Base-by-base conservation (phyloP, 2,888 invertebrate species). In the Hetaerina titia region DNA sequence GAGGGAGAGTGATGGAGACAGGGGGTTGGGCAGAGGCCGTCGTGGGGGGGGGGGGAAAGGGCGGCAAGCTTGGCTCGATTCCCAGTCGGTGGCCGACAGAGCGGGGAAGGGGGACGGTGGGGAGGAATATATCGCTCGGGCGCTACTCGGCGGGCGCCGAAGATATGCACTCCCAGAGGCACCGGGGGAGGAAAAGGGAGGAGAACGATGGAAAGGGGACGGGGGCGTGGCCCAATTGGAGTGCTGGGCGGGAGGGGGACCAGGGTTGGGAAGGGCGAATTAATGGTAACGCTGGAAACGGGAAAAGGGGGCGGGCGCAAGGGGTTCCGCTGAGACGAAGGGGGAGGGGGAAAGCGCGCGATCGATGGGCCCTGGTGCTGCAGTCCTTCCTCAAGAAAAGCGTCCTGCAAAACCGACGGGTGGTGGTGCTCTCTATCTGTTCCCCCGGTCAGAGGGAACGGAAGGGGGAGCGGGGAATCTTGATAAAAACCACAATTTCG, bases 381-480 rank as follows among this genome's bases (percentile, higher is more conserved):
- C 81, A 81, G 81, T 81, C 81, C 81, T 81, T 25, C 81, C 81
- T 81, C 81, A 81, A 81, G 81, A 81, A 81, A 81, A 81, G 81
- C 81, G 25, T 81, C 81, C 81, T 22, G 81, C 81, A 13, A 81
- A 31, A 25, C 25, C 81, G 81, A 81, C 31, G n/a, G 81, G 31
- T 5, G 81, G 81, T 31, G 22, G 22, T 69, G 11, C 69, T 69
- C n/a, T 25, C 81, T 81, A 45, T 45, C 45, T 4, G 45, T 45
- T 19, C 81, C 13, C 69, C 15, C 69, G 69, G 69, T 69, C 69
- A 69, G 22, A 60, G 60, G 60, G 60, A 17, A 60, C 60, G 17
- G 17, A 60, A 60, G 17, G 17, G 81, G 31, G 31, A 11, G 31
- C n/a, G 25, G 81, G 2, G 45, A 45, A 31, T 81, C 81, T 4